A percentile compares a stretch with the other conserved stretches of the same genome.
Evolutionary conservation across 1,140 invertebrate genomes (phyloP).

Genomic region (Popillia japonica): DNA sequence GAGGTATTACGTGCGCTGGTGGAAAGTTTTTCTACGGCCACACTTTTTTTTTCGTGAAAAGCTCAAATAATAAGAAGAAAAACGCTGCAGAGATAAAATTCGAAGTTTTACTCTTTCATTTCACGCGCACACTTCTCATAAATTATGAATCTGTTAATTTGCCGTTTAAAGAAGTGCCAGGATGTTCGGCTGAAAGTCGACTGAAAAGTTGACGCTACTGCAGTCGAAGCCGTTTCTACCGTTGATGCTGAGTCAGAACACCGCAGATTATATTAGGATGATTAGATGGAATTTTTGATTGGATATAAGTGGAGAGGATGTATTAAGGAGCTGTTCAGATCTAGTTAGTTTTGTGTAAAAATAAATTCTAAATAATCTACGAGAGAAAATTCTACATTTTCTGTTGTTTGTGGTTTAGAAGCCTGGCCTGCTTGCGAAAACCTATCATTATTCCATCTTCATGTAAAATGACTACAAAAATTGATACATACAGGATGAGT

Average conservation of each 20-base stretch:
- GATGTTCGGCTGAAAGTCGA: background rate
- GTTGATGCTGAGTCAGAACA: background rate
- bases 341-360: too few relatives aligned
- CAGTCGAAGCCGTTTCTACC: background rate
- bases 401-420: too few relatives aligned
- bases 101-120: background rate
- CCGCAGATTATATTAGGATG: background rate
- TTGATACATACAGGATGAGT: too few relatives aligned
- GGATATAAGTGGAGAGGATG: background rate
- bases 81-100: background rate
- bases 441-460: too few relatives aligned
- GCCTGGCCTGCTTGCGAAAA: too few relatives aligned
- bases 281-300: background rate
- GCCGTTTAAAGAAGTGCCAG: background rate
- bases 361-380: too few relatives aligned
- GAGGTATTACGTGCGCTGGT: background rate
- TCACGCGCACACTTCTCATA: background rate
- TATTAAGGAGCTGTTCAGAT: background rate
- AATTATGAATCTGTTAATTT: slow-evolving; percentile 2
- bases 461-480: too few relatives aligned
- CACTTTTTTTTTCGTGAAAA: background rate
- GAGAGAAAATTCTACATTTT: too few relatives aligned
- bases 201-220: background rate
- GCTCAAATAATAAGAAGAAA: background rate
- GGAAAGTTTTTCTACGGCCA: background rate